Evolutionary conservation across 2,888 invertebrate species (phyloP).

Genomic region (Cryptocheilus praepositus): DNA sequence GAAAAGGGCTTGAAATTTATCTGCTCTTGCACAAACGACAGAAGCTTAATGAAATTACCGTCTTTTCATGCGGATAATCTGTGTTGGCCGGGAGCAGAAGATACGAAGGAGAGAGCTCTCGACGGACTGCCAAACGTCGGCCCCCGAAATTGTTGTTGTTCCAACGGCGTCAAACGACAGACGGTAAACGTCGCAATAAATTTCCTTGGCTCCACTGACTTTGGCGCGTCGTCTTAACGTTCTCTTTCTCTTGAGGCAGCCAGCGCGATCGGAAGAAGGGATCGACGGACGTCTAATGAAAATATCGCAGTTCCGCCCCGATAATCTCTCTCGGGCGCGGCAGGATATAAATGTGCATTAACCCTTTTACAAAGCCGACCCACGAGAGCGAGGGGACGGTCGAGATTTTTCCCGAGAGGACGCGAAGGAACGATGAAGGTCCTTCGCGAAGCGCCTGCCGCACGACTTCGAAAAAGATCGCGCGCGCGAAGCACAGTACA

Average conservation of each 20-base stretch:
- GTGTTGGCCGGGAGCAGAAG: not conserved
- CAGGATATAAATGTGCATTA: constrained; percentile 53
- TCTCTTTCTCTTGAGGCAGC: not conserved
- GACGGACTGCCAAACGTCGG: not conserved
- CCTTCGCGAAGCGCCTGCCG: constrained; percentile 4
- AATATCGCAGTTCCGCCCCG: constrained; percentile 35
- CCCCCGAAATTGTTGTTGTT: not conserved
- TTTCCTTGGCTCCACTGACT: not conserved
- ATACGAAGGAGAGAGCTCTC: not conserved
- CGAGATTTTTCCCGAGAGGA: constrained; percentile 36
- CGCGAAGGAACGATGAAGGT: constrained; percentile 11
- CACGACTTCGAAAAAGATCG: not conserved
- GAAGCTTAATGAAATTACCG: constrained; percentile 7
- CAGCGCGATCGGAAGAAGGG: not conserved
- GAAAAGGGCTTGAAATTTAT: too few relatives aligned
- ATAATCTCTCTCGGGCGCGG: constrained; percentile 31
- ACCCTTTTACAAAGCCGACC: constrained; percentile 27
- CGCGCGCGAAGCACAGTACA: too few relatives aligned
- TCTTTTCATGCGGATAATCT: constrained; percentile 1
- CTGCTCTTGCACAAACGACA: constrained; percentile 2
- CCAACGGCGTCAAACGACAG: not conserved
- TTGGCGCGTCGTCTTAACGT: not conserved
- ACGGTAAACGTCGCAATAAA: not conserved
- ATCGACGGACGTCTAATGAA: constrained; percentile 13
- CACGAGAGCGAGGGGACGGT: constrained; percentile 20